A percentile compares a stretch with the other conserved stretches of the same genome.
phyloP scores from a whole-genome alignment of 2,797 vertebrate species.

The Urosaurus nigricauda region DNA sequence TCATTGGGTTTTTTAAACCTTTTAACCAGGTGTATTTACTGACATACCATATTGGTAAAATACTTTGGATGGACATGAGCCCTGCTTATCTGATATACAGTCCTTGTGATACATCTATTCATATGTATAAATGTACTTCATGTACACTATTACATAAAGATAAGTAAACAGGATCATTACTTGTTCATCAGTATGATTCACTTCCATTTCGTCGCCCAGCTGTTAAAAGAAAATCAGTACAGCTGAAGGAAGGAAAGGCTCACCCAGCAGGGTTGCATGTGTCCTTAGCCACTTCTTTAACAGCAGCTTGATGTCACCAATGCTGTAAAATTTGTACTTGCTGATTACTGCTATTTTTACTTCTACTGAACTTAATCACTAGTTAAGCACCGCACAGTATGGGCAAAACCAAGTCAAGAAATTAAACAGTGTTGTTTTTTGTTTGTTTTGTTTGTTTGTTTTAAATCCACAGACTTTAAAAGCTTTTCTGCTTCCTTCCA shows the following conservation, averaged over 20 bases:
- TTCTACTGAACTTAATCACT: conserved; percentile 39
- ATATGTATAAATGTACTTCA: conserved; percentile 27
- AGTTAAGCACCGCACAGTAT: conserved; percentile 30
- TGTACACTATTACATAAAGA: conserved; percentile 16
- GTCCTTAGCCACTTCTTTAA: conserved; percentile 14
- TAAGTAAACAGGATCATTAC: conserved; percentile 6
- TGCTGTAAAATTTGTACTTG: conserved; percentile 40
- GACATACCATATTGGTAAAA: not conserved
- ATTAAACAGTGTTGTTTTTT: not conserved
- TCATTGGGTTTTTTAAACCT: conserved; percentile 45
- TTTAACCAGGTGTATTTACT: conserved; percentile 30
- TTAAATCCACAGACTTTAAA: not conserved
- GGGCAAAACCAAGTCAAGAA: conserved; percentile 47
- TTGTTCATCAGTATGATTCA: conserved; percentile 55
- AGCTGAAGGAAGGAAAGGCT: not conserved
- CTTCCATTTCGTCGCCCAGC: conserved; percentile 4
- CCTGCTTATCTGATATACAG: conserved; percentile 39
- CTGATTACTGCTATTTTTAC: conserved; percentile 36
- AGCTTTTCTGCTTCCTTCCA: conserved; percentile 27
- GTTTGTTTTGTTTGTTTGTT: too few relatives aligned
- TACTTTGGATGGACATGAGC: conserved; percentile 21
- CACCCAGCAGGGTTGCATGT: not conserved
- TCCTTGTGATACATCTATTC: conserved; percentile 15
- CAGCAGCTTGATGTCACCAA: conserved; percentile 32
- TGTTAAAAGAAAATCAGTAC: conserved; percentile 29